Evolutionary conservation across 2,888 invertebrate genomes (phyloP), one percentile per base, ranked within the genome.

Genomic region (Drosophila kanekoi): DNA sequence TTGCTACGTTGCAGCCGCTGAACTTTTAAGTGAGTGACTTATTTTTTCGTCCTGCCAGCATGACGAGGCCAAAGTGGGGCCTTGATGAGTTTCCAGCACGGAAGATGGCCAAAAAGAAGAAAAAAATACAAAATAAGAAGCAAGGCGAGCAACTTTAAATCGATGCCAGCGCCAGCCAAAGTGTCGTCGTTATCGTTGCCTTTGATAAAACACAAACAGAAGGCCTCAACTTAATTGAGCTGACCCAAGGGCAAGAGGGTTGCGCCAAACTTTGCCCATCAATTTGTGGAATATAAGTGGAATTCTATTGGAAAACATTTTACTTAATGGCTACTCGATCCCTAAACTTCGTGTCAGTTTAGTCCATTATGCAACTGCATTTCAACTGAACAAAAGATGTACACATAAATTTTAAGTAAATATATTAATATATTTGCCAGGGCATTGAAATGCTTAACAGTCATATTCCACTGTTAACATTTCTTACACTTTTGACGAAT

Each of bases 1-100:
- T 82, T 82, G 86, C 79, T 71, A 63, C 88, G 83, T 75, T 85
- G 80, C 87, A 65, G 69, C 40, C 68, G 68, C 84, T 65, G 66
- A 85, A 85, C 89, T 85, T 85, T 89, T 85, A 85, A 85, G 87
- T 85, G 85, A 85, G 87, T 89, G 89, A 85, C 89, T 85, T 85
- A 78, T 84, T 87, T 85, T 87, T 85, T 78, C 61, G 44, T 60
- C 41, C 48, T 70, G 63, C 60, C 73, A 68, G 61, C 75, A 32
- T 66, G 79, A 66, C 68, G 64, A 43, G 13, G 23, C 4, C 20
- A 16, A 10, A 9, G 2, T 2, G 32, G 51, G 6, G 43, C 43
- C 70, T 49, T 85, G 83, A 52, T 79, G 69, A 75, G 69, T 74
- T 74, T 68, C 13, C 48, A 63, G 48, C 38, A 28, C 28, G 28